phyloP scores from a whole-genome alignment of 2,888 invertebrate genomes.

The Lissocephala sabroskyi region DNA sequence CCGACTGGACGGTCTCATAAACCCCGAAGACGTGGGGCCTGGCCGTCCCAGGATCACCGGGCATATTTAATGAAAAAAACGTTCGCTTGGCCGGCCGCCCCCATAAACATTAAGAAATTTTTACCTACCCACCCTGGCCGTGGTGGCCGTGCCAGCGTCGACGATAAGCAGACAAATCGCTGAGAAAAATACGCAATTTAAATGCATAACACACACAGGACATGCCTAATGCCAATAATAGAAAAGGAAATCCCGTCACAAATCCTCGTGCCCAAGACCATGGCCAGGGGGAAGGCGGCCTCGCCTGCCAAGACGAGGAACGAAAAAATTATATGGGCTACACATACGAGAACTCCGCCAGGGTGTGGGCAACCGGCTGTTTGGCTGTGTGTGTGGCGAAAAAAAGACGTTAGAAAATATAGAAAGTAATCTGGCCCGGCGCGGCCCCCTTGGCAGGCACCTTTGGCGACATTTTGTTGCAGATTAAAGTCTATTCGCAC shows the following conservation, averaged over 20 bases:
- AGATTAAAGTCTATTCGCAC: constrained; percentile 72
- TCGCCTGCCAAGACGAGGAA: constrained; percentile 35
- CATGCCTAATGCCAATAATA: constrained; percentile 73
- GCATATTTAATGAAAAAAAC: constrained; percentile 66
- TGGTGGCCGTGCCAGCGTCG: constrained; percentile 19
- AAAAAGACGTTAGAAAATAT: constrained; percentile 61
- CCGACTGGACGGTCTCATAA: constrained; percentile 43
- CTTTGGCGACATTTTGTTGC: constrained; percentile 71
- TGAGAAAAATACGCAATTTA: constrained; percentile 73
- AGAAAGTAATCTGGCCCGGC: constrained; percentile 57
- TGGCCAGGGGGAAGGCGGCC: constrained; percentile 22
- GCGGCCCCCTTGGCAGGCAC: constrained; percentile 44
- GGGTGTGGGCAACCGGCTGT: constrained; percentile 31
- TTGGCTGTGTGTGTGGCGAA: too few species aligned
- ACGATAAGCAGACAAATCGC: constrained; percentile 71
- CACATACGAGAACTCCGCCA: too few species aligned
- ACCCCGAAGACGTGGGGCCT: constrained; percentile 50
- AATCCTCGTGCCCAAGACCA: constrained; percentile 63
- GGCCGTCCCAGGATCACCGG: not conserved
- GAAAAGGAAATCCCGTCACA: constrained; percentile 73
- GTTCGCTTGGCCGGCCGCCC: constrained; percentile 39
- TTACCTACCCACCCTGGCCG: constrained; percentile 17
- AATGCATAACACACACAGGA: constrained; percentile 73
- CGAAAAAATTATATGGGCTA: constrained; percentile 53
- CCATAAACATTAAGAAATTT: constrained; percentile 64